Base-by-base conservation (phyloP, 2,888 invertebrate species). In the Cataglyphis livida region DNA sequence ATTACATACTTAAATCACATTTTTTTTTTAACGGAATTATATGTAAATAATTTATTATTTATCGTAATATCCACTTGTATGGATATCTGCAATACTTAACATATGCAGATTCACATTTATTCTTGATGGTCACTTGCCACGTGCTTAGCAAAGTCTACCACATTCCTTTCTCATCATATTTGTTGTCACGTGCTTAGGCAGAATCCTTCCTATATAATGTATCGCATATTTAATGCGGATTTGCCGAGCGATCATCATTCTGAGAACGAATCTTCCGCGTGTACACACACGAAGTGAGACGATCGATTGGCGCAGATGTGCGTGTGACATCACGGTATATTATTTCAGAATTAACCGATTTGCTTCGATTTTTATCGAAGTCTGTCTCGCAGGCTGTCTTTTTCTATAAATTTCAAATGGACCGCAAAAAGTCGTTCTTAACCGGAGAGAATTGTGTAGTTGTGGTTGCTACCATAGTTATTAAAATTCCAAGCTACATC, bases 171-270 rank as follows among this genome's bases (percentile, higher is more conserved):
- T 21, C 21, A 18, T 41, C 32, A 41, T 12, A 35, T 25, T 59
- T 44, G 51, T 32, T 25, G 38, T 35, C 44, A 15, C 25, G 51
- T 51, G 51, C 15, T 51, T n/a, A 51, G 44, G 44, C 41, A 18
- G 18, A 59, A 21, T 64, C 12, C 57, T 28, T 21, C 65, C 6
- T 66, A 32, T 35, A 44, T 68, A 38, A 64, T 51, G 79, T 44
- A 70, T 54, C 64, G 57, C 35, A 44, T 78, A 78, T 70, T 74
- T 70, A 18, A 21, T 71, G 59, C n/a, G 48, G 48, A 44, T 48
- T 57, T 68, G 75, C 68, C 38, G 73, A 62, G 59, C 38, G 25
- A n/a, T 51, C 59, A 82, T 65, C 71, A 71, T 88, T 88, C 84
- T 18, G 65, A 44, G 85, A 88, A 86, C 28, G 51, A 35, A 71